A percentile compares a stretch with the other conserved stretches of the same genome.
phyloP scores from a whole-genome alignment of 2,888 invertebrate species.

The Fabriciana adippe region DNA sequence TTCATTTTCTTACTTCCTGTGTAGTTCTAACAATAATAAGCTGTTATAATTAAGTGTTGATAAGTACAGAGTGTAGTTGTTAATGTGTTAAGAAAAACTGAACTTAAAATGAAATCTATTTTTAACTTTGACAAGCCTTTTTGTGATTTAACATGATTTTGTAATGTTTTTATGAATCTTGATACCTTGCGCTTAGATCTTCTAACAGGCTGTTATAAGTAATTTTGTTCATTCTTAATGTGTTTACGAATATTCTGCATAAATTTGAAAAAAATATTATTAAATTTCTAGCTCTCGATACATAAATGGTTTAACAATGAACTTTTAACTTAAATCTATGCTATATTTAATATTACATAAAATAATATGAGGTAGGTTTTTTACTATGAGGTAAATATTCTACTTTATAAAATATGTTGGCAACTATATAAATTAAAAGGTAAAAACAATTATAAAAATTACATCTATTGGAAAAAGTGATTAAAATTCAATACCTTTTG shows the following conservation, averaged over 20 bases:
- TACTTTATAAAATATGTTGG: not conserved
- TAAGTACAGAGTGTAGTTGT: not conserved
- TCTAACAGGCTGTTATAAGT: too few relatives aligned
- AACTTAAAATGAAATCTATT: not conserved
- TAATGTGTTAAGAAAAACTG: not conserved
- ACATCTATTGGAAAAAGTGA: too few relatives aligned
- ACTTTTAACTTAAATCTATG: not conserved
- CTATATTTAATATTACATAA: not conserved
- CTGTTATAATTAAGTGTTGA: not conserved
- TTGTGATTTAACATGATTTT: too few relatives aligned
- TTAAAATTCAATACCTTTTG: too few relatives aligned
- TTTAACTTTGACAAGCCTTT: too few relatives aligned
- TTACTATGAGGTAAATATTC: constrained; percentile 6
- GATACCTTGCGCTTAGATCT: too few relatives aligned
- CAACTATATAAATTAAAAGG: not conserved
- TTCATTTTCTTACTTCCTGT: constrained; percentile 16
- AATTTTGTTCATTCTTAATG: too few relatives aligned
- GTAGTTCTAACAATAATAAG: constrained; percentile 1
- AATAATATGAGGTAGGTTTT: constrained; percentile 11
- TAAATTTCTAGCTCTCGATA: too few relatives aligned
- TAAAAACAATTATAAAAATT: too few relatives aligned
- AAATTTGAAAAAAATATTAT: too few relatives aligned
- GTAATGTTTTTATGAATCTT: too few relatives aligned
- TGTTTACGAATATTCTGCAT: too few relatives aligned
- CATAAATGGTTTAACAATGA: constrained; percentile 4